Conservation (phyloP, 2,797 vertebrate species). For the Dendrocincla tyrannina region DNA sequence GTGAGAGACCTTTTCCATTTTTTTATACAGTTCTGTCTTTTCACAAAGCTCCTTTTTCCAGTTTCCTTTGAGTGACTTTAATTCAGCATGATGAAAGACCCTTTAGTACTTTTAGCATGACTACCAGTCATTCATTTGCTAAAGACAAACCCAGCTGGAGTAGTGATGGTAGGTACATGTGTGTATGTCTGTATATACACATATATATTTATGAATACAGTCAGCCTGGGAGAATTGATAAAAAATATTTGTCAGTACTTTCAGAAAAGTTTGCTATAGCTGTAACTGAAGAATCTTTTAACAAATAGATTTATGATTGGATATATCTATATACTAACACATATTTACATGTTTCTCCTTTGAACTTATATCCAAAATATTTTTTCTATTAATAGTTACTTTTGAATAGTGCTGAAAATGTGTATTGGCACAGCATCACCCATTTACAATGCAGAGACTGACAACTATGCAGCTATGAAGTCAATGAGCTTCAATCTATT, state of each 20-base stretch:
- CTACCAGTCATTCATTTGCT: not conserved
- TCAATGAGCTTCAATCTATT: not conserved
- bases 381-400: not conserved
- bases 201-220: not conserved
- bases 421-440: not conserved
- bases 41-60: not conserved
- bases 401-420: not conserved
- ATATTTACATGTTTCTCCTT: not conserved
- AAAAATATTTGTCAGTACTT: not conserved
- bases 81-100: not conserved
- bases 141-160: not conserved
- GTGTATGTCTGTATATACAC: not conserved
- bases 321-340: not conserved
- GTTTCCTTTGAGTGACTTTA: not conserved
- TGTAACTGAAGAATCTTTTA: not conserved
- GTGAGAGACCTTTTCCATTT: not conserved
- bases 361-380: not conserved
- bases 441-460: not conserved
- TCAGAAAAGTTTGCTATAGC: not conserved
- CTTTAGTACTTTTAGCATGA: not conserved
- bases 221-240: not conserved
- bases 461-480: not conserved
- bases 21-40: not conserved
- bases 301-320: not conserved
- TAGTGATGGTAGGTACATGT: accelerated